Conservation (phyloP, 2,888 invertebrate genomes). For the Conus canariensis region DNA sequence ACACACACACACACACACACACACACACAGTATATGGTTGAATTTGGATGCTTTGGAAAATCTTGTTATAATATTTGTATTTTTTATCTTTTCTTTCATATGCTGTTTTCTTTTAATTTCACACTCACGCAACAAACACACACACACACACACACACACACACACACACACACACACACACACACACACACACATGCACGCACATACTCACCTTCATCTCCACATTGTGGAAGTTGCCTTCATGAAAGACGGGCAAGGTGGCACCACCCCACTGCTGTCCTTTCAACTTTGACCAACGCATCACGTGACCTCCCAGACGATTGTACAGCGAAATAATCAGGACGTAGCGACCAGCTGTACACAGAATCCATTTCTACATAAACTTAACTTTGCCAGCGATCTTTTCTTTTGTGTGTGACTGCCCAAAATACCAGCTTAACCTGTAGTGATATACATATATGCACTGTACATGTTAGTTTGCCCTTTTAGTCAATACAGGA, state of each 20-base stretch:
- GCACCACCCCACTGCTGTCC: conserved; percentile 77
- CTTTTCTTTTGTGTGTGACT: too few relatives aligned
- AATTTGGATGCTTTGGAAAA: too few relatives aligned
- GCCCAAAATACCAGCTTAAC: too few relatives aligned
- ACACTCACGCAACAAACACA: neutral
- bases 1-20: conserved; percentile 14
- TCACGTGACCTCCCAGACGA: conserved; percentile 74
- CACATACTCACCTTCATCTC: conserved; percentile 72
- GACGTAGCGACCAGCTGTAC: conserved; percentile 74
- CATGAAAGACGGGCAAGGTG: conserved; percentile 74
- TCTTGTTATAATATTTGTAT: too few relatives aligned
- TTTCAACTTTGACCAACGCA: conserved; percentile 77
- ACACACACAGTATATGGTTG: neutral
- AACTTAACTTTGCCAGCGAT: too few relatives aligned
- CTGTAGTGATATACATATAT: too few relatives aligned
- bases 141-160: neutral
- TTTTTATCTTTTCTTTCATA: too few relatives aligned
- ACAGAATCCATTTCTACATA: neutral
- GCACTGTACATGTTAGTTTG: too few relatives aligned
- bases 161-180: neutral
- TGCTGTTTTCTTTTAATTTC: too few relatives aligned
- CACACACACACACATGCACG: conserved; percentile 11
- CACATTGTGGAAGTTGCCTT: conserved; percentile 74
- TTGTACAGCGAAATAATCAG: conserved; percentile 75
- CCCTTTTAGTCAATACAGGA: too few relatives aligned